These are phyloP conservation scores for Eulimnadia texana DNA, from an alignment of 1,140 invertebrate genomes.

Conservation along the genomic window DNA sequence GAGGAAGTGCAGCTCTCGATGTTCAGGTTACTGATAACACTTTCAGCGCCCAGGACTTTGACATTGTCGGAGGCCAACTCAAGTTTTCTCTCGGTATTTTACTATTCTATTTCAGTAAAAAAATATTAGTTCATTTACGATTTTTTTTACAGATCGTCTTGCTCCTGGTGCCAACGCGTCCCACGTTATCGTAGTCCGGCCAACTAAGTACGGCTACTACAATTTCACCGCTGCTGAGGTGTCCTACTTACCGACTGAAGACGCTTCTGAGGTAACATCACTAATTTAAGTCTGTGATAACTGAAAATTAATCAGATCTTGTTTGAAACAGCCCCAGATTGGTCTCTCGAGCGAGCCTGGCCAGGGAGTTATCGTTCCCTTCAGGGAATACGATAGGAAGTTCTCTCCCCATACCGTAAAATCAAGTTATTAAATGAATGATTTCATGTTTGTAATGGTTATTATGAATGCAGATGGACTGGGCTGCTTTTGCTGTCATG, in stretches of 20 bases:
- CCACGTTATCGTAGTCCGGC: slow-evolving; percentile 81
- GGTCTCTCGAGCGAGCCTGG: slow-evolving; percentile 89
- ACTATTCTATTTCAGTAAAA: not conserved
- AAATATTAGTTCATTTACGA: not conserved
- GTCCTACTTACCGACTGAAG: slow-evolving; percentile 68
- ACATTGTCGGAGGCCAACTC: slow-evolving; percentile 68
- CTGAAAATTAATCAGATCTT: not conserved
- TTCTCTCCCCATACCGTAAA: slow-evolving; percentile 89
- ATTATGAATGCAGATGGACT: slow-evolving; percentile 57
- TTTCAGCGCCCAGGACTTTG: slow-evolving; percentile 78
- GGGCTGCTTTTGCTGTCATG: slow-evolving; percentile 92
- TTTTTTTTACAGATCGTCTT: slow-evolving; percentile 60
- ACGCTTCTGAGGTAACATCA: slow-evolving; percentile 43
- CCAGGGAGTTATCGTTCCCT: slow-evolving; percentile 87
- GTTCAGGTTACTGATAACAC: slow-evolving; percentile 75
- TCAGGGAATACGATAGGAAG: slow-evolving; percentile 91
- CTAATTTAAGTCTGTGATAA: not conserved
- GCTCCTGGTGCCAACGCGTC: slow-evolving; percentile 82
- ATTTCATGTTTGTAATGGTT: slow-evolving; percentile 14
- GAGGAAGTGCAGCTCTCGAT: slow-evolving; percentile 70
- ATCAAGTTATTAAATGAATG: not conserved
- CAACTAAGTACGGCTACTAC: slow-evolving; percentile 81
- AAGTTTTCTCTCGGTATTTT: slow-evolving; percentile 21
- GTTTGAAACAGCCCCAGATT: slow-evolving; percentile 50
- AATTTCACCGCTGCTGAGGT: slow-evolving; percentile 94